Evolutionary conservation across 2,113 vertebrate species (phyloP).

Genomic region (Neogobius melanostomus): DNA sequence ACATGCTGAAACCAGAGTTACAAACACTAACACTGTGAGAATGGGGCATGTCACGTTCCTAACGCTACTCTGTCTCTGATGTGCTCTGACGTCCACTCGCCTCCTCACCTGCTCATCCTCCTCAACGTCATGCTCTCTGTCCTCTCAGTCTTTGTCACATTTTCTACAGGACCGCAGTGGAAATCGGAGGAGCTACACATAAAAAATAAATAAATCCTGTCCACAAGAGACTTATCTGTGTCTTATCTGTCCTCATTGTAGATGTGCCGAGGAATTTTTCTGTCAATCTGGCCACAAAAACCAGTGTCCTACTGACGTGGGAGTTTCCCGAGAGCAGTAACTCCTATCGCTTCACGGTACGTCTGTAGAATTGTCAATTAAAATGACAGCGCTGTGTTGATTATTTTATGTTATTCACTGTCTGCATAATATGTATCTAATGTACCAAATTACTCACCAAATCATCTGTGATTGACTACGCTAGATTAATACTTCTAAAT

Average conservation of each 20-base stretch:
- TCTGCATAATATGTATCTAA: too few species aligned
- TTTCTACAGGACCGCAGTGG: constrained; percentile 40
- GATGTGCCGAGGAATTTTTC: constrained; percentile 98
- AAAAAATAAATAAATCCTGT: constrained; percentile 12
- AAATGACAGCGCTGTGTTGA: neutral
- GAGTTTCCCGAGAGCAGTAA: constrained; percentile 94
- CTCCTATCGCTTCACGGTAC: constrained; percentile 88
- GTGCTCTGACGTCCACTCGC: constrained; percentile 56
- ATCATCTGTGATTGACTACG: too few species aligned
- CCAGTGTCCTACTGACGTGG: constrained; percentile 93
- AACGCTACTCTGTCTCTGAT: constrained; percentile 49
- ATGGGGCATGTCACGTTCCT: constrained; percentile 70
- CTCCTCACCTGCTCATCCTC: constrained; percentile 69
- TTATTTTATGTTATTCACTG: too few species aligned
- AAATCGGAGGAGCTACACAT: constrained; percentile 14
- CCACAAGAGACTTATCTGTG: constrained; percentile 2
- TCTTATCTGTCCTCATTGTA: constrained; percentile 62
- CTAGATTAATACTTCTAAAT: too few species aligned
- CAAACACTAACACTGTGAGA: constrained; percentile 61
- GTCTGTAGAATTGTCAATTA: constrained; percentile 26
- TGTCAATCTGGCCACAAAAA: constrained; percentile 95
- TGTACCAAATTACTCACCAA: too few species aligned
- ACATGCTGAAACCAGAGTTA: constrained; percentile 54
- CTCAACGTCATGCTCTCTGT: constrained; percentile 47
- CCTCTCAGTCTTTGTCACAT: constrained; percentile 37